Evolutionary conservation across 2,113 vertebrate species (phyloP).

Genomic region (Rhinopithecus roxellana): DNA sequence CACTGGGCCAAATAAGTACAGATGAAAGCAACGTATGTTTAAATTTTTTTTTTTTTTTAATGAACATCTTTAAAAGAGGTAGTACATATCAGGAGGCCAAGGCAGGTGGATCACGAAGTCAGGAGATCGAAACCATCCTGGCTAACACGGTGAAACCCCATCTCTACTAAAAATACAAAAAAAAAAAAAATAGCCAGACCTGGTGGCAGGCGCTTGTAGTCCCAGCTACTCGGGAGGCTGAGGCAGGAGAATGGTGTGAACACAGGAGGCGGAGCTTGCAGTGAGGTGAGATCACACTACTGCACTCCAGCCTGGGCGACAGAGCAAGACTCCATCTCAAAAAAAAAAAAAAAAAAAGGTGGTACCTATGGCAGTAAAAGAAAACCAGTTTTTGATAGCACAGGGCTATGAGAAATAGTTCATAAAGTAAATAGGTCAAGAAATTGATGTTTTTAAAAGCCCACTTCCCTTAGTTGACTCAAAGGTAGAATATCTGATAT

Average conservation of each 20-base stretch:
- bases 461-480: neutral
- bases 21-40: conserved; percentile 35
- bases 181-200: too few relatives aligned
- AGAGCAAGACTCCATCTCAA: too few relatives aligned
- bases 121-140: too few relatives aligned
- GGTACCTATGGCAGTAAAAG: neutral
- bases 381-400: neutral
- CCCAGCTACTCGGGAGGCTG: too few relatives aligned
- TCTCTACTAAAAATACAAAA: too few relatives aligned
- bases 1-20: neutral
- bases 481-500: conserved; percentile 23
- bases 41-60: neutral
- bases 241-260: too few relatives aligned
- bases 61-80: neutral
- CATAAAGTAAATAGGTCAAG: neutral
- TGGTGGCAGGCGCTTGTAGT: too few relatives aligned
- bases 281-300: too few relatives aligned
- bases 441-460: neutral
- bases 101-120: accelerated
- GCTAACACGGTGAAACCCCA: too few relatives aligned
- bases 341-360: neutral
- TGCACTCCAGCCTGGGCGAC: too few relatives aligned
- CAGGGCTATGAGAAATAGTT: neutral
- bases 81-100: neutral
- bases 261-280: too few relatives aligned